Base-by-base conservation (phyloP, 2,797 vertebrate genomes). In the Etheostoma perlongum region DNA sequence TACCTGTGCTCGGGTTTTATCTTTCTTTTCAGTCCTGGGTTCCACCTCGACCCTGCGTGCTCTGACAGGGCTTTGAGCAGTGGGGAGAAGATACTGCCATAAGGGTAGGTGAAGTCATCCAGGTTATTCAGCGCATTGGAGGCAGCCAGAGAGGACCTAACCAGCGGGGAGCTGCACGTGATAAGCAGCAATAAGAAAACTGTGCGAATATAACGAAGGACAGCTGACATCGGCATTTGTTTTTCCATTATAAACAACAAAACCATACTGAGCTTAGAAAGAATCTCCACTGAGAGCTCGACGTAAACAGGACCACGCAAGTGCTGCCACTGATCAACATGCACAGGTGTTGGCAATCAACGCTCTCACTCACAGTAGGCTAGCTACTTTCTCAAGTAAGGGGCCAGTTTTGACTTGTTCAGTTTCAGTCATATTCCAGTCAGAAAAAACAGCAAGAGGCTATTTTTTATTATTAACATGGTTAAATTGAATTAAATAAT, bases 1-100 rank as follows among this genome's bases (percentile, higher is more conserved):
- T 97, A 97, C 84, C 90, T 93, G 42, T 95, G 94, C 76, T 98
- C 96, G 1, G 96, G 97, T 81, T 82, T 95, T 12, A 93, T 84
- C 72, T 84, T 92, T 1, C 88, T 94, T 10, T 36, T 73, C 12
- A 74, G 68, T 0, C 84, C 68, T 0, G 61, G 91, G 82, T 49
- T 88, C 96, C 96, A 95, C 59, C 83, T 71, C 5, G 83, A 75
- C 2, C 86, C 90, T 27, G 88, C 92, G 67, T 91, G 95, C 14
- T 94, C 92, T 0, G 94, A 95, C 84, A 98, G 89, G 49, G 96
- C 95, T 84, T 95, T 96, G 74, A 97, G 89, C 70, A 98, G 92
- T 2, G 96, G 95, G 5, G 95, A 95, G 84, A 96, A 89, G 72
- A 95, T 94, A 55, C 87, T 91, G n/a, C 91, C 87, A 27, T 94